These are phyloP conservation scores for Serilophus lunatus DNA, from an alignment of 2,113 vertebrate species.

Conservation along the genomic window DNA sequence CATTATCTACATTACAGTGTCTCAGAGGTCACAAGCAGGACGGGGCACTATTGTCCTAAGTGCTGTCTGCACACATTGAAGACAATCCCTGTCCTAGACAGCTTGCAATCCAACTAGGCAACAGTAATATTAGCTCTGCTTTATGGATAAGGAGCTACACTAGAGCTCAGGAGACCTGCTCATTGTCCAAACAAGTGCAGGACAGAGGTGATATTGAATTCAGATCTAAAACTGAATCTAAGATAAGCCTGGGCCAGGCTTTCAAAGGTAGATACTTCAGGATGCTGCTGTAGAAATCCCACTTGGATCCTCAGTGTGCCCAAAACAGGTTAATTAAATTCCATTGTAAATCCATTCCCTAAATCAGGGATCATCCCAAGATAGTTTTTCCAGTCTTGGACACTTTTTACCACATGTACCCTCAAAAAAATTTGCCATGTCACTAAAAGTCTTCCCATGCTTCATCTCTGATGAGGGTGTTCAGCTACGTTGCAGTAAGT, in stretches of 20 bases:
- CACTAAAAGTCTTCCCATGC: neutral
- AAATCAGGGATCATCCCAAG: neutral
- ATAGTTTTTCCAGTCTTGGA: neutral
- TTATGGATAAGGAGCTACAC: neutral
- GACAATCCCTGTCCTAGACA: conserved; percentile 31
- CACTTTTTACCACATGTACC: neutral
- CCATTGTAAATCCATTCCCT: neutral
- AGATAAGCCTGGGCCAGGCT: neutral
- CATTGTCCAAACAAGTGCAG: neutral
- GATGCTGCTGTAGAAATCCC: neutral
- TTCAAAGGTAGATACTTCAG: neutral
- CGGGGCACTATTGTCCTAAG: neutral
- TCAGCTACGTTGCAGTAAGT: neutral
- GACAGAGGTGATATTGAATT: neutral
- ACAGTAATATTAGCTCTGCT: neutral
- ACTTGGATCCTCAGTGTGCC: neutral
- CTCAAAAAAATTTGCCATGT: neutral
- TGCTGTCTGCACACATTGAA: neutral
- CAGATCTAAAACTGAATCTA: neutral
- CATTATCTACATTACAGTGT: neutral
- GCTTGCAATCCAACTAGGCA: neutral
- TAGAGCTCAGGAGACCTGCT: neutral
- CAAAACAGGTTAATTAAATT: neutral
- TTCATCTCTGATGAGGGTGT: neutral
- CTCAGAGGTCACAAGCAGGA: neutral